A percentile compares a stretch with the other conserved stretches of the same genome.
These are phyloP conservation scores for Cotesia congregata DNA, from an alignment of 2,888 invertebrate species.

Conservation along the genomic window DNA sequence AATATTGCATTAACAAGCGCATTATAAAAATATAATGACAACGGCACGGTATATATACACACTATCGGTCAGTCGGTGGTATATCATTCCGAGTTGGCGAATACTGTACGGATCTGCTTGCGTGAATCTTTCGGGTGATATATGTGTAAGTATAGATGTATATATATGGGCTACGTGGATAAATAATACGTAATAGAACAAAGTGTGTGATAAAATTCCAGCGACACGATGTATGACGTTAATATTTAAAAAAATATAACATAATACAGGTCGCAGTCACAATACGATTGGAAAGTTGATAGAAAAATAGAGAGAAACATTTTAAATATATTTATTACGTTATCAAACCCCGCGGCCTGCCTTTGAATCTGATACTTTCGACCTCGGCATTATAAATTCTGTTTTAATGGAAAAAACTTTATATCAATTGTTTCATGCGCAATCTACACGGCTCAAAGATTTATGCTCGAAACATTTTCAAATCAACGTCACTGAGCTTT, in stretches of 20 bases:
- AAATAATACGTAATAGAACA: conserved; percentile 9
- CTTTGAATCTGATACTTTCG: conserved; percentile 9
- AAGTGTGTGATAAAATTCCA: conserved; percentile 37
- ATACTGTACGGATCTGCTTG: conserved; percentile 33
- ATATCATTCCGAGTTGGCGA: conserved; percentile 18
- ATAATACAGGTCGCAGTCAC: background rate
- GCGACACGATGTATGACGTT: conserved; percentile 18
- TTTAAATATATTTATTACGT: background rate
- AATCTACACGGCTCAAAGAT: conserved; percentile 5
- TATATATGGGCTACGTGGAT: background rate
- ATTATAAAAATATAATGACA: conserved; percentile 37
- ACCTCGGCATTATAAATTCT: background rate
- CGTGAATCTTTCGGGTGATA: conserved; percentile 37
- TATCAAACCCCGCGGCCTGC: background rate
- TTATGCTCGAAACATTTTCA: background rate
- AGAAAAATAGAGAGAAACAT: conserved; percentile 24
- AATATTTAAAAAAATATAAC: conserved; percentile 21
- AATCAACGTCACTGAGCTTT: background rate
- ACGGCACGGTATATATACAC: background rate
- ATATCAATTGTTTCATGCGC: background rate
- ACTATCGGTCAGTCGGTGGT: background rate
- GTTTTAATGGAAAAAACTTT: conserved; percentile 1
- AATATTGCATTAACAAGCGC: conserved; percentile 35
- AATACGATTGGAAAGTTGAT: conserved; percentile 29
- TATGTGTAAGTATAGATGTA: conserved; percentile 19